These are phyloP conservation scores for Linepithema humile DNA, from an alignment of 1,140 invertebrate species.

Conservation along the genomic window DNA sequence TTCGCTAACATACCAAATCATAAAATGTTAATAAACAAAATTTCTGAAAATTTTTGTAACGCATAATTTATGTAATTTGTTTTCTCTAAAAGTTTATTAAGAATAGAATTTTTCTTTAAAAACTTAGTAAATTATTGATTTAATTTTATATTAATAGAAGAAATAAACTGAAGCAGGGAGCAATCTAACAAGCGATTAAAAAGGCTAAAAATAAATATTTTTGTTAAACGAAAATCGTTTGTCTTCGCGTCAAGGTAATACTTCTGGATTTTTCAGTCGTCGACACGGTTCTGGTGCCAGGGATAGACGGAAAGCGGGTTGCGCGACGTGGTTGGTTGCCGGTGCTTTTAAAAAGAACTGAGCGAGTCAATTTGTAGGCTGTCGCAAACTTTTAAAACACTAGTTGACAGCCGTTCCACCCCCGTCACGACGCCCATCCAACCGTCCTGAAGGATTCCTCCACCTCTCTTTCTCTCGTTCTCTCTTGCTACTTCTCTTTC, in stretches of 20 bases:
- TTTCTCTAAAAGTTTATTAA: background rate
- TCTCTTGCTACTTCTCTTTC: conserved; percentile 17
- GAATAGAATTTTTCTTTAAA: background rate
- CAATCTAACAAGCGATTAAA: background rate
- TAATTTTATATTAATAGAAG: background rate
- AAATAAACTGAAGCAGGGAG: background rate
- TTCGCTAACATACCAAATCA: background rate
- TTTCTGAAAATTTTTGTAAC: background rate
- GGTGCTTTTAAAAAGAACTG: conserved; percentile 85
- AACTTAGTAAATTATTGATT: background rate
- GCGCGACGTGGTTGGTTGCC: conserved; percentile 81
- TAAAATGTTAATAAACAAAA: background rate
- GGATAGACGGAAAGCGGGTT: conserved; percentile 61
- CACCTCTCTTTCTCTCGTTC: conserved; percentile 46
- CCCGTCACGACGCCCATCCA: conserved; percentile 69
- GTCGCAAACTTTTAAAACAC: conserved; percentile 85
- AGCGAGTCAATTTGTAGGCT: conserved; percentile 85
- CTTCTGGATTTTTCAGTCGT: conserved; percentile 59
- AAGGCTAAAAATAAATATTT: conserved; percentile 8
- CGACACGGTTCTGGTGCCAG: conserved; percentile 55
- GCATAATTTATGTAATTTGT: background rate
- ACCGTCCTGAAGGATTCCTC: conserved; percentile 77
- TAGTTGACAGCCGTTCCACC: conserved; percentile 83
- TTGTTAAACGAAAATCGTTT: conserved; percentile 11
- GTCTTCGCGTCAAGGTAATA: conserved; percentile 14